Conservation (phyloP, 2,113 vertebrate genomes). For the Edolisoma coerulescens region DNA sequence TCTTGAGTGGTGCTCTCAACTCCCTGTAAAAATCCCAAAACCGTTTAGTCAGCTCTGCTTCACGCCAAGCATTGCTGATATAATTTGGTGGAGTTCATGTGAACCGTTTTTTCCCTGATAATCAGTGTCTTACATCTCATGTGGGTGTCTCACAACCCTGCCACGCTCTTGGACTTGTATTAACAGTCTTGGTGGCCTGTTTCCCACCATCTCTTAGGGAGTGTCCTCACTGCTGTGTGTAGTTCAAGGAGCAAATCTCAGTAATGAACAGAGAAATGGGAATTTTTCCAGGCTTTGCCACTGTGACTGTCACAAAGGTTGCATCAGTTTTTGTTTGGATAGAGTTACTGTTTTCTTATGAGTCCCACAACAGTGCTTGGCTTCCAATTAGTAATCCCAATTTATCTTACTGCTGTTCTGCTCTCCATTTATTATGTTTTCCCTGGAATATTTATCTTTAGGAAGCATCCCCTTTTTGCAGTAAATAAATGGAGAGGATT, state of each 20-base stretch:
- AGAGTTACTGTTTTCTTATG: fast-evolving
- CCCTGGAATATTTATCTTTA: background rate
- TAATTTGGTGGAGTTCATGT: background rate
- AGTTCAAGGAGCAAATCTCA: background rate
- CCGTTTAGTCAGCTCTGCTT: background rate
- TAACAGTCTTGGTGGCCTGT: background rate
- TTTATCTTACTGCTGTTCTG: background rate
- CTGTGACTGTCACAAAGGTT: background rate
- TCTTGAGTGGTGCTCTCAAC: background rate
- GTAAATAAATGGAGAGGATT: background rate
- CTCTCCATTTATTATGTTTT: background rate
- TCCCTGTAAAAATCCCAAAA: background rate
- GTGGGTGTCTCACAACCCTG: background rate
- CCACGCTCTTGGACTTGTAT: fast-evolving
- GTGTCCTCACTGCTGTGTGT: background rate
- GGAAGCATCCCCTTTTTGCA: background rate
- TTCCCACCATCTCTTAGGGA: background rate
- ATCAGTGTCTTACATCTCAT: background rate
- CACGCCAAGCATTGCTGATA: fast-evolving
- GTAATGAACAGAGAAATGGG: background rate
- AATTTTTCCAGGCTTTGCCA: background rate
- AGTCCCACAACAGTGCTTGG: background rate
- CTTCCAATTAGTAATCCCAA: background rate
- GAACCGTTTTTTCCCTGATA: background rate
- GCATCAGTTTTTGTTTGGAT: background rate